A percentile compares a stretch with the other conserved stretches of the same genome.
Conservation (phyloP, 2,888 invertebrate species). For the Sclerodermus sp. region DNA sequence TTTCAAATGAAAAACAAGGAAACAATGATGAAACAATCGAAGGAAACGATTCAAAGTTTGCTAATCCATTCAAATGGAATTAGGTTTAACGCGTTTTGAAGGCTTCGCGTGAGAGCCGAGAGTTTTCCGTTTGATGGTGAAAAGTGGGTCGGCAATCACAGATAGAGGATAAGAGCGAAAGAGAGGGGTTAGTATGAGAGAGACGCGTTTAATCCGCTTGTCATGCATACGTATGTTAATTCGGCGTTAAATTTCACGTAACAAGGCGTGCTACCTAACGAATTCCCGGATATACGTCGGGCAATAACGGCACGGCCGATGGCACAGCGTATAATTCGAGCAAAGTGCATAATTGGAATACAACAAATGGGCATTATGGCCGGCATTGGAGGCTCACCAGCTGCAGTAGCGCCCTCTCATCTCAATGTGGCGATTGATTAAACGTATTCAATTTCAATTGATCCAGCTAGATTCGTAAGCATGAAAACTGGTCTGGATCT, state of each 20-base stretch:
- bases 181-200: no score
- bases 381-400: background rate
- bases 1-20: no score
- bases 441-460: conserved; percentile 26
- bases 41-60: no score
- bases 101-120: no score
- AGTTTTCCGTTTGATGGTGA: no score
- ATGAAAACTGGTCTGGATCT: conserved; percentile 1
- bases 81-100: no score
- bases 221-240: background rate
- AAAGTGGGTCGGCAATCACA: no score
- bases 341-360: conserved; percentile 24
- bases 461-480: conserved; percentile 2
- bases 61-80: no score
- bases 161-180: no score
- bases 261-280: background rate
- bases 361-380: conserved; percentile 28
- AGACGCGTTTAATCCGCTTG: no score
- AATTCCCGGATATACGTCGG: background rate
- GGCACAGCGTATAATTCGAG: conserved; percentile 18
- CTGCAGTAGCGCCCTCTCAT: background rate
- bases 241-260: background rate
- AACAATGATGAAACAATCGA: no score
- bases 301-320: conserved; percentile 1
- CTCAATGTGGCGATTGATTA: conserved; percentile 19